Base-by-base conservation (phyloP, 2,797 vertebrate genomes). In the Synaphobranchus kaupii region DNA sequence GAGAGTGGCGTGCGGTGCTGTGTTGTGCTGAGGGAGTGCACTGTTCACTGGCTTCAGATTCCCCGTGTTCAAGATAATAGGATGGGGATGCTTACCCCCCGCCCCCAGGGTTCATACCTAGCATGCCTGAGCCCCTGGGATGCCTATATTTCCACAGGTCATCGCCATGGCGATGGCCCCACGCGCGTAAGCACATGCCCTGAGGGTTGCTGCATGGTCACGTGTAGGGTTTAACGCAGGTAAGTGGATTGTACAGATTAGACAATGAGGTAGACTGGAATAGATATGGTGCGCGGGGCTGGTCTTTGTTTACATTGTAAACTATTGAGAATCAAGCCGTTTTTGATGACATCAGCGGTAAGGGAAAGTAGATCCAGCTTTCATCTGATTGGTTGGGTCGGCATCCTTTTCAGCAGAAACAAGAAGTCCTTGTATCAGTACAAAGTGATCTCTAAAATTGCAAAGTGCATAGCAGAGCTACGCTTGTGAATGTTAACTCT, bases 211-310 rank as follows among this genome's bases (percentile, higher is more conserved):
- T 48, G 47, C 44, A 25, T 22, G 20, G 22, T 20, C 78, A 81
- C 9, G 78, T 47, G 78, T 25, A 81, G 78, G 78, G 20, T 48
- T 50, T 81, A 81, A 50, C 7, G n/a, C 17, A 47, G 78, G 22
- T n/a, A 81, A 81, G 47, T 81, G 78, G 78, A 81, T 81, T 81
- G 50, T 3, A 25, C 22, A n/a, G 78, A 81, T 81, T 81, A 81
- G 47, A n/a, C 78, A 12, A 5, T 81, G 78, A 81, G 47, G 44
- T 48, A 34, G 47, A n/a, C 20, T 25, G n/a, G 25, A n/a, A 76
- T 5, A 48, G 47, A 31, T 48, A 50, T 22, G 22, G 20, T 81
- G 22, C 25, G 73, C 5, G 15, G 15, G 15, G 34, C 13, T 73
- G 68, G 34, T 12, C 73, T 20, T 81, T 50, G 78, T 50, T 48